Conservation (phyloP, 2,888 invertebrate genomes). For the Trissoscelio sp. region DNA sequence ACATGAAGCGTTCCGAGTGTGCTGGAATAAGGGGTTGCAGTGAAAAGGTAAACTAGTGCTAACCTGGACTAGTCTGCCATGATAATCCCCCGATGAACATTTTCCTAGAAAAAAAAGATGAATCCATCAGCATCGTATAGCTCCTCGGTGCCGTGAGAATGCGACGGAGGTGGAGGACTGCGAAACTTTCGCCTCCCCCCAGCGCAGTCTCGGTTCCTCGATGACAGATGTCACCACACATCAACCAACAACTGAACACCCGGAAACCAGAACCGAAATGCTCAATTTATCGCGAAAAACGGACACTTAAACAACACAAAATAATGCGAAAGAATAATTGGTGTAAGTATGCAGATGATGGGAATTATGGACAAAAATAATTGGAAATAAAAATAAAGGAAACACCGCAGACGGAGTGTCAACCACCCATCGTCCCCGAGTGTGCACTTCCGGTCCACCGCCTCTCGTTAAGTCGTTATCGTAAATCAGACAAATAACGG, state of each 20-base stretch:
- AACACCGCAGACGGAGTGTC: conserved; percentile 56
- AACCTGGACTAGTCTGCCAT: conserved; percentile 99
- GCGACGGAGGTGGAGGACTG: conserved; percentile 76
- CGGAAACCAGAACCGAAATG: conserved; percentile 60
- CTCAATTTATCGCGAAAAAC: conserved; percentile 50
- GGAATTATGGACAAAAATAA: conserved; percentile 32
- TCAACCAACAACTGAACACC: conserved; percentile 79
- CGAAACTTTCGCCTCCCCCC: conserved; percentile 74
- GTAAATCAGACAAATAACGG: conserved; percentile 45
- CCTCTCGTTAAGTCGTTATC: conserved; percentile 45
- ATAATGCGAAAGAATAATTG: conserved; percentile 32
- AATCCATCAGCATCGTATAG: conserved; percentile 78
- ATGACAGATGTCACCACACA: conserved; percentile 81
- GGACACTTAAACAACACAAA: conserved; percentile 62
- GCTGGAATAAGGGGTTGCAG: conserved; percentile 25
- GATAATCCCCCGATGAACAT: conserved; percentile 99
- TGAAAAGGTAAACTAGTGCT: conserved; percentile 78
- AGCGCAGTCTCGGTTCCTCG: conserved; percentile 75
- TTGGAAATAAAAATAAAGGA: conserved; percentile 52
- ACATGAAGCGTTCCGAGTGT: too few species aligned
- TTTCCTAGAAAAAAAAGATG: conserved; percentile 94
- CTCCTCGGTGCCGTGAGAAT: conserved; percentile 70
- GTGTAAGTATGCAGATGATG: conserved; percentile 8
- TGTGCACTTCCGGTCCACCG: conserved; percentile 61
- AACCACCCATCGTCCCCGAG: conserved; percentile 43